Percentiles rank a stretch among this genome's conserved stretches.
phyloP scores from a whole-genome alignment of 2,797 vertebrate genomes.

The Hemitrygon akajei region DNA sequence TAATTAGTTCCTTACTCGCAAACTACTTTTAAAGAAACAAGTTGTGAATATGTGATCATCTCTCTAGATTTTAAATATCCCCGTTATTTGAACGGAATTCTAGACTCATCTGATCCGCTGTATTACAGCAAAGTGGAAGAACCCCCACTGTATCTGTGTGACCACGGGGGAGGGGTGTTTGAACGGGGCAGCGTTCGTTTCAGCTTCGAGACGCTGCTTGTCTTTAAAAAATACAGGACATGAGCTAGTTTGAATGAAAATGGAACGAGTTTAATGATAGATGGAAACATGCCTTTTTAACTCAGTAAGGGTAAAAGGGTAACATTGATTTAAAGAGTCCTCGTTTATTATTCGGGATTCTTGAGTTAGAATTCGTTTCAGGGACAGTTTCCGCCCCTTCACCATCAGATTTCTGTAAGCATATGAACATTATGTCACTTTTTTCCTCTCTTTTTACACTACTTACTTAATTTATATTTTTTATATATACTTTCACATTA shows the following conservation, averaged over 20 bases:
- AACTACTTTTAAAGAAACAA: background rate
- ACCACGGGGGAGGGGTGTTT: background rate
- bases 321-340: too few relatives aligned
- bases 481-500: too few relatives aligned
- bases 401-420: too few relatives aligned
- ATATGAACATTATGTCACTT: too few relatives aligned
- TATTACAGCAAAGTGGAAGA: background rate
- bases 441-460: too few relatives aligned
- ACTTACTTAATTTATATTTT: too few relatives aligned
- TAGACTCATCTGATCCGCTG: too few relatives aligned
- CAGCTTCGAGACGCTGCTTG: constrained; percentile 31
- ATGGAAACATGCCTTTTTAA: background rate
- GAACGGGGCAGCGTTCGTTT: background rate
- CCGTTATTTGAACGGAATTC: background rate
- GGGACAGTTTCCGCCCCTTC: too few relatives aligned
- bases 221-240: background rate
- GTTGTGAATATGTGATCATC: background rate
- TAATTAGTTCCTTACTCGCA: background rate
- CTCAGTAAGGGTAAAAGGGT: too few relatives aligned
- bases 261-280: too few relatives aligned
- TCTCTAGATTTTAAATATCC: background rate
- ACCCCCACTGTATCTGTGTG: background rate
- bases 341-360: background rate
- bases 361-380: background rate
- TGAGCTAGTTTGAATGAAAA: background rate